Conservation (phyloP, 2,113 vertebrate species). For the Pristiophorus japonicus region DNA sequence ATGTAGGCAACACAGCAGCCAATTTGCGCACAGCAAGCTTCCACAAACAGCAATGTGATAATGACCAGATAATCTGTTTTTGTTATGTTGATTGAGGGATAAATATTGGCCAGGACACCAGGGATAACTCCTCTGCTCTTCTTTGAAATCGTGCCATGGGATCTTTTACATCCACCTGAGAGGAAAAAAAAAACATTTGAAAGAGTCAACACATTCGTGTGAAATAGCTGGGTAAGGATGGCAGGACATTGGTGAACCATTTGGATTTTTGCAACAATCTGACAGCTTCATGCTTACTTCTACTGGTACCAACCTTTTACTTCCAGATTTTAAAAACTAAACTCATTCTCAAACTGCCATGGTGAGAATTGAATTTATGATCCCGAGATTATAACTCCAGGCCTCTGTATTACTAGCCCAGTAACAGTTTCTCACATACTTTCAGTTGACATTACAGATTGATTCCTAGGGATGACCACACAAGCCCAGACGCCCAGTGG, state of each 20-base stretch:
- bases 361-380: background rate
- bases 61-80: too few relatives aligned
- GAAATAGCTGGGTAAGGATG: background rate
- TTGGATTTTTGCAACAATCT: background rate
- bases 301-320: background rate
- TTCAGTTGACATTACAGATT: background rate
- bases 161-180: too few relatives aligned
- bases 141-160: too few relatives aligned
- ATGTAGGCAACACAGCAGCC: too few relatives aligned
- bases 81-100: too few relatives aligned
- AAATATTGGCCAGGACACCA: too few relatives aligned
- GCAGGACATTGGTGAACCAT: background rate
- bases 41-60: too few relatives aligned
- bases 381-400: background rate
- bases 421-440: background rate
- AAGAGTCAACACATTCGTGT: background rate
- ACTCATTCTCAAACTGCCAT: background rate
- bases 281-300: background rate
- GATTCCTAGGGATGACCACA: background rate
- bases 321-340: background rate
- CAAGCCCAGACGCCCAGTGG: background rate
- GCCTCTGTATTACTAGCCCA: background rate
- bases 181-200: too few relatives aligned
- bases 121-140: too few relatives aligned
- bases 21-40: too few relatives aligned